phyloP scores from a whole-genome alignment of 2,888 invertebrate genomes.

The Chrysopilus asiliformis region DNA sequence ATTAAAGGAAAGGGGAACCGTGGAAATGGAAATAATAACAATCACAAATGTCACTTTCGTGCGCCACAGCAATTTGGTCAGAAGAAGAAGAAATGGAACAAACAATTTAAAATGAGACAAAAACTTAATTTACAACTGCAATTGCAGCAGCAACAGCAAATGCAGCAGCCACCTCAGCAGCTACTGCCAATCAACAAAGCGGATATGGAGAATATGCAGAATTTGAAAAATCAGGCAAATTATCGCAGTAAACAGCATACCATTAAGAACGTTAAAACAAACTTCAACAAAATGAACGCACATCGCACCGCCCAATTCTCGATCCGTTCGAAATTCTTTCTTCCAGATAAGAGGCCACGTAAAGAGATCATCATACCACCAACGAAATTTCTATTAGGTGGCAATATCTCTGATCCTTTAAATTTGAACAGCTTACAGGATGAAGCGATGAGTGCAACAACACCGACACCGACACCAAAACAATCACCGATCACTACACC shows the following conservation, averaged over 20 bases:
- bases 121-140: conserved; percentile 16
- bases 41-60: too few relatives aligned
- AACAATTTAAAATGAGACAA: conserved; percentile 21
- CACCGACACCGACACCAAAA: conserved; percentile 79
- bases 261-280: conserved; percentile 2
- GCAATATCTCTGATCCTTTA: conserved; percentile 88
- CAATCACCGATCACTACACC: conserved; percentile 45
- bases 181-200: conserved; percentile 20
- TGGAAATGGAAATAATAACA: too few relatives aligned
- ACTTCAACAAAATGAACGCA: conserved; percentile 4
- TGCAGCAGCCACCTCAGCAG: conserved; percentile 4
- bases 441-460: conserved; percentile 75
- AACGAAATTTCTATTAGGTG: conserved; percentile 85
- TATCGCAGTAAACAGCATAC: conserved; percentile 13
- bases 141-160: conserved; percentile 12
- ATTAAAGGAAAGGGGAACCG: too few relatives aligned
- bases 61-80: conserved; percentile 29
- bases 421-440: conserved; percentile 85
- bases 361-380: conserved; percentile 72
- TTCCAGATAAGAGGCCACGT: conserved; percentile 58
- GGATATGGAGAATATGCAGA: conserved; percentile 34
- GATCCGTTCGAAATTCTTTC: conserved; percentile 52
- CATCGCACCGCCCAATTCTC: conserved; percentile 13
- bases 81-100: conserved; percentile 27
- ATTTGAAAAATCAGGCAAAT: conserved; percentile 29